Percentiles rank a stretch among this genome's conserved stretches.
Evolutionary conservation across 1,140 invertebrate species (phyloP).

Genomic region (Antheraea mylitta): DNA sequence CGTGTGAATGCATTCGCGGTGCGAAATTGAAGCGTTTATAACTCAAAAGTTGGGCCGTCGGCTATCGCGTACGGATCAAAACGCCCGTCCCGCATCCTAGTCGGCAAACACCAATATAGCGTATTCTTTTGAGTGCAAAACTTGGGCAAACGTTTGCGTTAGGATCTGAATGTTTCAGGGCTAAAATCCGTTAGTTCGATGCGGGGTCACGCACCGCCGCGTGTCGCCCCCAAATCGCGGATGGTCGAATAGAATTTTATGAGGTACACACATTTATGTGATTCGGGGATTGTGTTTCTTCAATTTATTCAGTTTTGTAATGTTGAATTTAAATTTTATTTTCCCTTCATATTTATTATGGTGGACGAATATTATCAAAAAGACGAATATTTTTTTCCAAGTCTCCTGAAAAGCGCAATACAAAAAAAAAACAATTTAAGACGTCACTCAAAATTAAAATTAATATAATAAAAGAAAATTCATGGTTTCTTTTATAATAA

Average conservation of each 20-base stretch:
- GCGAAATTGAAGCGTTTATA: neutral
- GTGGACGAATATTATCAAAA: too few species aligned
- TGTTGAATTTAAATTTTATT: neutral
- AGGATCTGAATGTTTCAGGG: constrained; percentile 40
- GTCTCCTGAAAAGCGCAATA: too few species aligned
- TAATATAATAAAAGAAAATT: too few species aligned
- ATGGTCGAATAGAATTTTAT: constrained; percentile 38
- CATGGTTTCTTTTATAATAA: too few species aligned
- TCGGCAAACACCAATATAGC: constrained; percentile 43
- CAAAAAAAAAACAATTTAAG: too few species aligned
- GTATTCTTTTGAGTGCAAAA: constrained; percentile 50
- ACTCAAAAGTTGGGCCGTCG: neutral
- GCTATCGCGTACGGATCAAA: neutral
- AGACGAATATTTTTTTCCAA: too few species aligned
- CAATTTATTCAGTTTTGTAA: neutral
- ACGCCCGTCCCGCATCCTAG: neutral
- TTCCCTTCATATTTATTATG: too few species aligned
- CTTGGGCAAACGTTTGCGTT: constrained; percentile 53
- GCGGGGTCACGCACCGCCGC: constrained; percentile 51
- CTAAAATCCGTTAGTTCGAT: constrained; percentile 45
- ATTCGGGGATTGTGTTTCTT: constrained; percentile 27
- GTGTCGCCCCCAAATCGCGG: constrained; percentile 28
- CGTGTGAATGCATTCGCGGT: neutral
- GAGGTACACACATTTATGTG: constrained; percentile 36
- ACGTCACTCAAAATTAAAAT: too few species aligned